Evolutionary conservation across 2,888 invertebrate genomes (phyloP), one percentile per base, ranked within the genome.

Genomic region (Agrochola lota): DNA sequence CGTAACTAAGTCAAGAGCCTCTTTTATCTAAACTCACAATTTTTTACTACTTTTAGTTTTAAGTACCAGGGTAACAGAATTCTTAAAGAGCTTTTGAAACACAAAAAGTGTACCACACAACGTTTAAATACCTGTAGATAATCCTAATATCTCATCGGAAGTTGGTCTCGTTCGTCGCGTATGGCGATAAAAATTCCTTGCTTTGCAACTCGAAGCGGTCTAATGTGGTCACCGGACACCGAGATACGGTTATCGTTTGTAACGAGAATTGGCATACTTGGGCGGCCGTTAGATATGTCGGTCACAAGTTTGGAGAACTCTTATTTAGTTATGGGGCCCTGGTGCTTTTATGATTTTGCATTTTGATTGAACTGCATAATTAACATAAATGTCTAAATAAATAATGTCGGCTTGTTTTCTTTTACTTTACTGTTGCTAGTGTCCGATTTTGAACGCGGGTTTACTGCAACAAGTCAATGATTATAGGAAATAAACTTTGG

Each of bases 131-230:
- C 75, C 78, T 79, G 78, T 74, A 85, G 77, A 80, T 81, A 88
- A 74, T 87, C 81, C 85, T 84, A 85, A 87, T 88, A 88, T 85
- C 85, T 81, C 88, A 79, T 86, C 80, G 89, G 88, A 87, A 88
- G 86, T 87, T 85, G 71, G 80, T 87, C 78, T 85, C 81, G 87
- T 79, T 74, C 82, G 72, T 82, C 80, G 81, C 70, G 83, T 86
- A 79, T 77, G 87, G 77, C 87, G 88, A 91, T 93, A 92, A 93
- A 93, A 91, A 93, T 93, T 91, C 93, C 93, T 77, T 75, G 80
- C 85, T 77, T 83, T 87, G 93, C 91, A 92, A 92, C 88, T 66
- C 84, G 92, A 91, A 72, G 86, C 87, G 83, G 78, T 89, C 85
- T 88, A 89, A 89, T 90, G 89, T 87, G 82, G 85, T 83, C 83